Conservation (phyloP, 2,797 vertebrate species). For the Microcaecilia unicolor region DNA sequence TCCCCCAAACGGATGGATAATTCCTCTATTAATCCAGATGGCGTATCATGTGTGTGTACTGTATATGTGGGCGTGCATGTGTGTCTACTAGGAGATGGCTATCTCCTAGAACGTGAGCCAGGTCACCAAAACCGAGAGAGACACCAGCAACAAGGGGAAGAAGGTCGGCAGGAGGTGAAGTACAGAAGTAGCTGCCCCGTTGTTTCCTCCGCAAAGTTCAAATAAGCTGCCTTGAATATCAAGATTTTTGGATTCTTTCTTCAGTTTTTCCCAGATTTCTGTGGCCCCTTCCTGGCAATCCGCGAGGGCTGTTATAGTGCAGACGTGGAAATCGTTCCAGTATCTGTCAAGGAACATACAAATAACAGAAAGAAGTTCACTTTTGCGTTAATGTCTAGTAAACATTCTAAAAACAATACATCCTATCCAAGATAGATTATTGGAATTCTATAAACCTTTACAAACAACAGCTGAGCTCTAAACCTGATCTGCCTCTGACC, state of each 20-base stretch:
- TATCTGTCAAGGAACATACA: constrained; percentile 63
- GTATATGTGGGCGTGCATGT: constrained; percentile 50
- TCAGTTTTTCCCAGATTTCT: constrained; percentile 95
- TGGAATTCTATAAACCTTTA: no score
- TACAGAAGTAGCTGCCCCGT: constrained; percentile 51
- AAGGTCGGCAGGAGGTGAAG: constrained; percentile 44
- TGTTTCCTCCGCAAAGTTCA: constrained; percentile 83
- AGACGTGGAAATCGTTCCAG: constrained; percentile 95
- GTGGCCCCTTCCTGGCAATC: constrained; percentile 94
- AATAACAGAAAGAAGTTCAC: constrained; percentile 14
- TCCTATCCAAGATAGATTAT: no score
- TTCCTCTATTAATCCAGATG: constrained; percentile 68
- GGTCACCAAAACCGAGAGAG: constrained; percentile 73
- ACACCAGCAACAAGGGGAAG: constrained; percentile 60
- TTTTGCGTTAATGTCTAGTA: background rate
- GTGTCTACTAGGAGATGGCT: constrained; percentile 12
- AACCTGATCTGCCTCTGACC: no score
- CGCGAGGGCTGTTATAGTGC: constrained; percentile 84
- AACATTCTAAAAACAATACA: background rate
- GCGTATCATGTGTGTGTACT: no score
- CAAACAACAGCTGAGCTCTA: no score
- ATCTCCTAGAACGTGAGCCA: constrained; percentile 75
- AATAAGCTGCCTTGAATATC: constrained; percentile 93
- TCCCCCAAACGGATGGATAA: constrained; percentile 51
- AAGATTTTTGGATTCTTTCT: constrained; percentile 90